These are phyloP conservation scores for Cricetomys ansorgei DNA, from an alignment of 2,113 vertebrate species.

Conservation along the genomic window DNA sequence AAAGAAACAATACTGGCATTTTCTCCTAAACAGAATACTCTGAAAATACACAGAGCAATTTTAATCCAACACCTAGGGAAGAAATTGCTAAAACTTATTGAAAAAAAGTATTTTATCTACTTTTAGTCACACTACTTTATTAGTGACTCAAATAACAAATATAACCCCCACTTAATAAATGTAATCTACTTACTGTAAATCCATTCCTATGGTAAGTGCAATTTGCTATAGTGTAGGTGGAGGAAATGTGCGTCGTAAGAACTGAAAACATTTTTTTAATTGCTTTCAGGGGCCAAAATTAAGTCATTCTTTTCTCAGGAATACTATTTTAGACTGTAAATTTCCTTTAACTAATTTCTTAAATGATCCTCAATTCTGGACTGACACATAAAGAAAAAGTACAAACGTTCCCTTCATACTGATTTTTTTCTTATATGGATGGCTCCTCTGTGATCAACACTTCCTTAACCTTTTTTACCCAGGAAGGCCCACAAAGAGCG, in stretches of 20 bases:
- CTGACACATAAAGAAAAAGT: not conserved
- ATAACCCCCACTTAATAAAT: not conserved
- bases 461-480: not conserved
- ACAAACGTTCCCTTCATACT: not conserved
- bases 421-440: not conserved
- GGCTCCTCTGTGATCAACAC: not conserved
- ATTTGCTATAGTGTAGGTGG: not conserved
- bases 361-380: conserved; percentile 30
- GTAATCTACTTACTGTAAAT: not conserved
- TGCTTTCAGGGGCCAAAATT: not conserved
- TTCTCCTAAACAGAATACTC: not conserved
- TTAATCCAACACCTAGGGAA: not conserved
- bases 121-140: not conserved
- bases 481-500: not conserved
- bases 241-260: not conserved
- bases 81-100: not conserved
- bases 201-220: not conserved
- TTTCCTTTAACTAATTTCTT: conserved; percentile 12
- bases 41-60: conserved; percentile 8
- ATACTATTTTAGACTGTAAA: not conserved
- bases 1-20: not conserved
- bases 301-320: not conserved
- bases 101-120: not conserved
- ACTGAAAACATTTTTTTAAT: not conserved
- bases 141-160: not conserved